A percentile compares a stretch with the other conserved stretches of the same genome.
phyloP scores from a whole-genome alignment of 2,113 vertebrate genomes.

The Spea multiplicata region DNA sequence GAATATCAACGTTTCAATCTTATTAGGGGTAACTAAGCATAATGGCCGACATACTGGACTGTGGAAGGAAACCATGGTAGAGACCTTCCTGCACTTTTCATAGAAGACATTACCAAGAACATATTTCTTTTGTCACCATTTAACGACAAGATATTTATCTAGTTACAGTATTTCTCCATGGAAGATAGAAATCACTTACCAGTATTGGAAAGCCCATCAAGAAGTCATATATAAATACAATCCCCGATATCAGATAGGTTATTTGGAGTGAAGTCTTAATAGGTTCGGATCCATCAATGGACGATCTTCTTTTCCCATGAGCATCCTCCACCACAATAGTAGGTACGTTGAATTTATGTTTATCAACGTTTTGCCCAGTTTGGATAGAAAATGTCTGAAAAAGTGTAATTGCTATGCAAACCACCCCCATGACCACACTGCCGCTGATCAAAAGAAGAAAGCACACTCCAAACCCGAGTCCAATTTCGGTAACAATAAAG shows the following conservation, averaged over 20 bases:
- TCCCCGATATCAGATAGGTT: constrained; percentile 85
- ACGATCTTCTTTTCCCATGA: constrained; percentile 87
- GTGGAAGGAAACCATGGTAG: too few species aligned
- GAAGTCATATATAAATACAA: constrained; percentile 88
- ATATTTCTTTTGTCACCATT: too few species aligned
- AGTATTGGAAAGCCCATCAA: constrained; percentile 87
- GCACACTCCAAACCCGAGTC: constrained; percentile 89
- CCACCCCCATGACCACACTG: constrained; percentile 80
- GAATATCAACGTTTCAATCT: too few species aligned
- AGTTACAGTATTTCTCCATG: too few species aligned
- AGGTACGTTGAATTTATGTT: constrained; percentile 83
- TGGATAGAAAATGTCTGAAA: constrained; percentile 84
- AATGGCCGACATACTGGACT: too few species aligned
- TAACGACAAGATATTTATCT: too few species aligned
- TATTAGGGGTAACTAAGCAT: too few species aligned
- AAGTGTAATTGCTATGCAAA: constrained; percentile 85
- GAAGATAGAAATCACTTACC: constrained; percentile 66
- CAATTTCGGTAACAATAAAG: constrained; percentile 90
- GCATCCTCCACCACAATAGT: constrained; percentile 90
- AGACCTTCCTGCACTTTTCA: too few species aligned
- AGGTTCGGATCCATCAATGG: constrained; percentile 87
- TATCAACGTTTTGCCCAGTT: constrained; percentile 68
- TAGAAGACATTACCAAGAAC: too few species aligned
- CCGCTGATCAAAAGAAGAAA: constrained; percentile 87
- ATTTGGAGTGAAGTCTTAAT: constrained; percentile 86